phyloP scores from a whole-genome alignment of 2,113 vertebrate species.

The Blennius ocellaris region DNA sequence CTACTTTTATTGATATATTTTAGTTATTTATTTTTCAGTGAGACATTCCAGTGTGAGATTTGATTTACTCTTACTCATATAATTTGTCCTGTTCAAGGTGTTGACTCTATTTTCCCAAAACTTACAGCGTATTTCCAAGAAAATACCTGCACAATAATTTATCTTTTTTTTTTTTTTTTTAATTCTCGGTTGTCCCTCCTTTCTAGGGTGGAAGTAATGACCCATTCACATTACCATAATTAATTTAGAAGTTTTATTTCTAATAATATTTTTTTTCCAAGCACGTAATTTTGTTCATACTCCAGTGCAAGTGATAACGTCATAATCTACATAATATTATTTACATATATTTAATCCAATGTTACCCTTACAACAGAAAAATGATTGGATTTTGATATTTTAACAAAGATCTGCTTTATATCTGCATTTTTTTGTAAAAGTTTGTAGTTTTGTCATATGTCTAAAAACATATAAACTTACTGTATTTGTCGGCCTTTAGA shows the following conservation, averaged over 20 bases:
- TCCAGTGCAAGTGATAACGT: too few species aligned
- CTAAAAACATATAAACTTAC: too few species aligned
- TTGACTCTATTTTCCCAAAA: background rate
- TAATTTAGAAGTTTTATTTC: background rate
- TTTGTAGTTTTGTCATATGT: too few species aligned
- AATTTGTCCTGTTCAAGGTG: background rate
- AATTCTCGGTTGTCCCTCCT: background rate
- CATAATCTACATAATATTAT: too few species aligned
- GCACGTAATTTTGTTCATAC: too few species aligned
- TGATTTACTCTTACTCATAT: background rate
- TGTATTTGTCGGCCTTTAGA: too few species aligned
- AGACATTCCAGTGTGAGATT: background rate
- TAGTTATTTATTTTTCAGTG: background rate
- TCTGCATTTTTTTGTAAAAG: too few species aligned
- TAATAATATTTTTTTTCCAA: background rate
- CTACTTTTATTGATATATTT: background rate
- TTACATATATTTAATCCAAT: too few species aligned
- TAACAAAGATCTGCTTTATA: too few species aligned
- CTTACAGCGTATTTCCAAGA: background rate
- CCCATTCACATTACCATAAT: background rate
- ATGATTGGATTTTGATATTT: too few species aligned
- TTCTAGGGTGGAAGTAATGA: background rate
- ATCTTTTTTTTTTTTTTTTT: background rate
- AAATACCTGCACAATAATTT: background rate
- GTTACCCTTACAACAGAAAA: too few species aligned